phyloP scores from a whole-genome alignment of 2,797 vertebrate species.

The Notamacropus eugenii region DNA sequence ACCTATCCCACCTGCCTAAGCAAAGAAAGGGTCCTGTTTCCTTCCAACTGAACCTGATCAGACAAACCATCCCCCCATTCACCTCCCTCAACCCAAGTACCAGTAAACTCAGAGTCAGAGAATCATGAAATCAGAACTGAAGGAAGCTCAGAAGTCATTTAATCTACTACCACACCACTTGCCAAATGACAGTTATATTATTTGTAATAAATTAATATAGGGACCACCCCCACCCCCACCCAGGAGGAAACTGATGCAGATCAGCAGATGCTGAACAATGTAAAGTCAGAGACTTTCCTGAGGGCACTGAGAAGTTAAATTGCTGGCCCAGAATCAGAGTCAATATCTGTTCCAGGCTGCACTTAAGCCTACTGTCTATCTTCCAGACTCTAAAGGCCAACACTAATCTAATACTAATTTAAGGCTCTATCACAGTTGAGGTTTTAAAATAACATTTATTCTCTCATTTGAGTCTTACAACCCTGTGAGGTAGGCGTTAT shows the following conservation, averaged over 20 bases:
- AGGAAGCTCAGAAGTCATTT: background rate
- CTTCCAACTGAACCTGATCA: background rate
- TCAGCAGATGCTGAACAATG: background rate
- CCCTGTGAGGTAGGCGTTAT: background rate
- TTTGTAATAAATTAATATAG: background rate
- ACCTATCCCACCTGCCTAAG: background rate
- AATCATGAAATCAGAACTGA: background rate
- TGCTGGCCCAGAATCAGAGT: background rate
- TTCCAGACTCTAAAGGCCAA: background rate
- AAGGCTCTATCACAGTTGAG: background rate
- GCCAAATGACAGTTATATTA: background rate
- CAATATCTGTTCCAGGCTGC: background rate
- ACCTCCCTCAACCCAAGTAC: background rate
- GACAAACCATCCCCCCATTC: background rate
- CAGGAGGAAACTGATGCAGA: background rate
- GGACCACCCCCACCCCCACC: background rate
- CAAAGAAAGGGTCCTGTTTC: background rate
- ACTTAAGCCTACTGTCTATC: background rate
- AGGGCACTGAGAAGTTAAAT: too few species aligned
- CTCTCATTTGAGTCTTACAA: background rate
- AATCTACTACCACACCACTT: background rate
- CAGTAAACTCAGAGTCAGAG: background rate
- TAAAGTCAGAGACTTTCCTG: background rate
- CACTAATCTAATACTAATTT: background rate
- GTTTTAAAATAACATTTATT: background rate